Base-by-base conservation (phyloP, 64 coral and sea anemone species). In the Actinia equina region DNA sequence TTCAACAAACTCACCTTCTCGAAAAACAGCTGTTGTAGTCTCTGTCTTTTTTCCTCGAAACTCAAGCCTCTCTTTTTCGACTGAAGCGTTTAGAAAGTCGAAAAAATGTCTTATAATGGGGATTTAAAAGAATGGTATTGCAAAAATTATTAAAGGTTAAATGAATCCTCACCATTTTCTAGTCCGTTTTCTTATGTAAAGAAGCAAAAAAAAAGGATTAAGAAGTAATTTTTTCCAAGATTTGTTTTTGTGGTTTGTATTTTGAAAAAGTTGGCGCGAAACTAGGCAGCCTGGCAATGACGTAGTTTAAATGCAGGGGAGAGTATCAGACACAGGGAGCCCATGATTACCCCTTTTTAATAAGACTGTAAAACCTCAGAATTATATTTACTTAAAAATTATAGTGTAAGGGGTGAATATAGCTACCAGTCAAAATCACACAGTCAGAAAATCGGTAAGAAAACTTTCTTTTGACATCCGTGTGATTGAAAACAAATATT, bases 11-110 rank as follows among this genome's bases (percentile, higher is more conserved):
- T 71, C 45, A 99, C 97, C 93, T 88, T 99, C 26, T 99, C 97
- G 88, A 88, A 99, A 89, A 99, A 99, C 41, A 99, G 88, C 26
- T 95, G 89, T 83, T 95, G 86, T 7, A 99, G 83, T 61, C 97
- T 93, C 58, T 92, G 89, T 37, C 97, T 93, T 81, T 99, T 99
- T 84, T 99, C 93, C 77, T 99, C 97, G 80, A 95, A 87, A 95
- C 97, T 99, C 37, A 99, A 86, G 7, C 97, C 97, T 22, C 91
- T 82, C 64, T 95, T 99, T 44, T 95, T 95, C n/a, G 97, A 95
- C 97, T 99, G 22, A 80, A 82, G 92, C 26, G 69, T 30, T 30
- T 65, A 0, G 7, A 18, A 65, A 65, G 22, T 22, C 20, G 12
- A 1, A 74, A 41, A 74, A 74, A 74, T 41, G 7, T 14, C 27